Evolutionary conservation across 2,888 invertebrate species (phyloP).

Genomic region (Diaphora mendica): DNA sequence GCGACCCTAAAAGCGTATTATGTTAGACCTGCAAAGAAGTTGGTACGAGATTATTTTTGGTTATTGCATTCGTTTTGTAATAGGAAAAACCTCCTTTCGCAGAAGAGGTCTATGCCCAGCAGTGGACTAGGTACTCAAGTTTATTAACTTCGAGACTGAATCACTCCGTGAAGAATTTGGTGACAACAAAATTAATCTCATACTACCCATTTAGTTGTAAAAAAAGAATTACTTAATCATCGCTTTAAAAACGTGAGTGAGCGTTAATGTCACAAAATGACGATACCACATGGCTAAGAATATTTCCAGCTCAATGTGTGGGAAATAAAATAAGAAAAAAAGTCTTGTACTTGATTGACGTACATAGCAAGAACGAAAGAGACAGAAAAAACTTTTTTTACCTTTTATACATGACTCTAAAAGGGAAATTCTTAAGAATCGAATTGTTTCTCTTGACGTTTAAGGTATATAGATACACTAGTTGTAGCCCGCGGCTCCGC

Average conservation of each 20-base stretch:
- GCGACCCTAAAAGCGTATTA: no score
- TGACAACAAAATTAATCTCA: slow-evolving; percentile 25
- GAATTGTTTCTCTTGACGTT: background rate
- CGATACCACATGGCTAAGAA: slow-evolving; percentile 43
- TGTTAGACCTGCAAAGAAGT: no score
- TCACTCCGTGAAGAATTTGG: background rate
- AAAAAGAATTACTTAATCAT: slow-evolving; percentile 17
- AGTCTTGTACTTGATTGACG: slow-evolving; percentile 26
- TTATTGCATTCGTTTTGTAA: no score
- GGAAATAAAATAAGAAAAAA: slow-evolving; percentile 54
- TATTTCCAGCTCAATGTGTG: slow-evolving; percentile 51
- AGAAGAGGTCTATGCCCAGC: no score
- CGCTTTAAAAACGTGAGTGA: slow-evolving; percentile 38
- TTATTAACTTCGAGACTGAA: background rate
- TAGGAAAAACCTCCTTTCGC: no score
- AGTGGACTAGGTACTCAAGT: no score
- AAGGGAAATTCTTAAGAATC: background rate
- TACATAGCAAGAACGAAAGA: background rate
- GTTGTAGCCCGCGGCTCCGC: no score
- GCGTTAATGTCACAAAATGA: slow-evolving; percentile 50
- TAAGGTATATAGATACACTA: no score
- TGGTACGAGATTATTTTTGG: no score
- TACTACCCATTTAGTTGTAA: slow-evolving; percentile 7
- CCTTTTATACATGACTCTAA: background rate
- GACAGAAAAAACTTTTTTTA: background rate